phyloP scores from a whole-genome alignment of 92 coral and sea anemone species.

The Parazoanthus atlanticus region DNA sequence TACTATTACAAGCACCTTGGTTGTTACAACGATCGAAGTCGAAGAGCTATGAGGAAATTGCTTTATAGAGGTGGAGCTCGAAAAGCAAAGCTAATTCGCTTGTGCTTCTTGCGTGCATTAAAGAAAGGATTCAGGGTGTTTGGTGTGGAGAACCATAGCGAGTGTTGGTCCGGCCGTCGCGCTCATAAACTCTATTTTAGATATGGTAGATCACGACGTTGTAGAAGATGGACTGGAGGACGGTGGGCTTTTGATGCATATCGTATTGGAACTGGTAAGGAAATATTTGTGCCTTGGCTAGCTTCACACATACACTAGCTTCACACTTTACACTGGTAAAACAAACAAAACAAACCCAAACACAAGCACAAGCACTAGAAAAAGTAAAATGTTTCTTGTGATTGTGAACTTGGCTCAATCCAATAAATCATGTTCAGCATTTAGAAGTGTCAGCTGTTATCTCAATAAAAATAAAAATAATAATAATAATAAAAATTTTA shows the following conservation, averaged over 20 bases:
- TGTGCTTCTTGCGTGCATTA: background rate
- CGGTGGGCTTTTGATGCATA: slow-evolving; percentile 76
- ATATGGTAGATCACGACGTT: slow-evolving; percentile 72
- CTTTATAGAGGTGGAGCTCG: slow-evolving; percentile 1
- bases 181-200: slow-evolving; percentile 53
- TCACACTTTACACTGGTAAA: too few species aligned
- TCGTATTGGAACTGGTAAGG: slow-evolving; percentile 65
- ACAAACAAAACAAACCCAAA: too few species aligned
- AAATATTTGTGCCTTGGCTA: background rate
- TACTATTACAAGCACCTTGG: slow-evolving; percentile 61
- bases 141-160: slow-evolving; percentile 70
- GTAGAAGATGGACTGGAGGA: slow-evolving; percentile 70
- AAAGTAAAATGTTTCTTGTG: too few species aligned
- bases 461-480: too few species aligned
- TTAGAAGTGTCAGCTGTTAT: too few species aligned
- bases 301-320: too few species aligned
- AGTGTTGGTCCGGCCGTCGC: slow-evolving; percentile 65
- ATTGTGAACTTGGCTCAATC: too few species aligned
- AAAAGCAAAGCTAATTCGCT: background rate
- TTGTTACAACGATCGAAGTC: slow-evolving; percentile 65
- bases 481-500: too few species aligned
- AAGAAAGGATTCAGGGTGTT: slow-evolving; percentile 51
- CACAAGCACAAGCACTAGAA: too few species aligned
- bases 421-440: too few species aligned
- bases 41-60: slow-evolving; percentile 49